phyloP scores from a whole-genome alignment of 1,140 invertebrate genomes.

The Agrypnia vestita region DNA sequence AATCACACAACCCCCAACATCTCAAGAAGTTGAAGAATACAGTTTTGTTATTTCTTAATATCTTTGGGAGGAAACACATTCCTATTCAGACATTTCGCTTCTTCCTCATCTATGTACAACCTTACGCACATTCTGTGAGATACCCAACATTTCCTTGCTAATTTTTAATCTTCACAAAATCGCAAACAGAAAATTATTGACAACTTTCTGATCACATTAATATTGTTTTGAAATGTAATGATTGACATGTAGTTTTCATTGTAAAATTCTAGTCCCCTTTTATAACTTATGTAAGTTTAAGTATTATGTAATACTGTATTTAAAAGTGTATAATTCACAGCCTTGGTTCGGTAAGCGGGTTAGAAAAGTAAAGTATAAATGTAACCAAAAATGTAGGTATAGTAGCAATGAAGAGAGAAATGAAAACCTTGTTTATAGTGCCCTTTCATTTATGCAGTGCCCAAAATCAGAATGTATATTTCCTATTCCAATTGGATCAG shows the following conservation, averaged over 20 bases:
- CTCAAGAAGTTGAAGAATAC: too few relatives aligned
- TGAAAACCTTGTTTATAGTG: too few relatives aligned
- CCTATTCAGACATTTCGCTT: too few relatives aligned
- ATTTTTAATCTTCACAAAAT: background rate
- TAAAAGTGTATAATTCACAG: constrained; percentile 45
- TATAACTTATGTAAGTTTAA: constrained; percentile 17
- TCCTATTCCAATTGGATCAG: too few relatives aligned
- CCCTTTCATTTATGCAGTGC: too few relatives aligned
- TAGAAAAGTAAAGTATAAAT: constrained; percentile 55
- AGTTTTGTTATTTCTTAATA: too few relatives aligned
- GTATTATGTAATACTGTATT: constrained; percentile 26
- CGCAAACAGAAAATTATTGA: constrained; percentile 20
- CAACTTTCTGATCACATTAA: constrained; percentile 10
- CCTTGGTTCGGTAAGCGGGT: constrained; percentile 60
- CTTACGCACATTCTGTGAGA: too few relatives aligned
- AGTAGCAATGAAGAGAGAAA: background rate
- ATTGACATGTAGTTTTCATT: constrained; percentile 24
- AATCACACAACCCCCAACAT: too few relatives aligned
- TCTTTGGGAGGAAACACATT: too few relatives aligned
- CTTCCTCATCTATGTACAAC: too few relatives aligned
- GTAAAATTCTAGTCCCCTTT: constrained; percentile 30
- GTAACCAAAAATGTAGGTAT: constrained; percentile 30
- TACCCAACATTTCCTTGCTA: background rate
- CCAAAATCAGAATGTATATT: too few relatives aligned
- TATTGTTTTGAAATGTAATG: constrained; percentile 6